These are phyloP conservation scores for Drosophila repletoides DNA, from an alignment of 1,140 invertebrate genomes.

Conservation along the genomic window DNA sequence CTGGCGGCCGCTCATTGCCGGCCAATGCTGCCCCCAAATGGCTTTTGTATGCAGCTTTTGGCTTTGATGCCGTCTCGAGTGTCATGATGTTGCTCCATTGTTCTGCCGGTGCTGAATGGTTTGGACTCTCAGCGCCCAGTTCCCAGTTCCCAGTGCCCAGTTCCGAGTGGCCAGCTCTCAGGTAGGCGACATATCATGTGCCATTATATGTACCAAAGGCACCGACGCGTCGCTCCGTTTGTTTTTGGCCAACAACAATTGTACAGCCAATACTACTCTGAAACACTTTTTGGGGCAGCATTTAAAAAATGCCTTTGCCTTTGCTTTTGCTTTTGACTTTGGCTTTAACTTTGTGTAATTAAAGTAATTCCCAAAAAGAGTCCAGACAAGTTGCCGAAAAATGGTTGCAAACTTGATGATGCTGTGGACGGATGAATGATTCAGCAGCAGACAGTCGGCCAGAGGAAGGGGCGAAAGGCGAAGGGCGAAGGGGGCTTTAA, in stretches of 20 bases:
- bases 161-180: conserved; percentile 33
- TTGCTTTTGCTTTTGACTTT: conserved; percentile 19
- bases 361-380: conserved; percentile 64
- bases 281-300: conserved; percentile 28
- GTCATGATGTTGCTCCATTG: conserved; percentile 59
- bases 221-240: conserved; percentile 55
- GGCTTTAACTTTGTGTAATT: conserved; percentile 57
- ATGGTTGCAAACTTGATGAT: too few species aligned
- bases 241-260: conserved; percentile 31
- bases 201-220: conserved; percentile 61
- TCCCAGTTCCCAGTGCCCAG: too few species aligned
- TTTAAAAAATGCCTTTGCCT: conserved; percentile 68
- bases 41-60: conserved; percentile 56
- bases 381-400: conserved; percentile 58
- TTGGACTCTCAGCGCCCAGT: too few species aligned
- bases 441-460: conserved; percentile 12
- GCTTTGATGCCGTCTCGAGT: conserved; percentile 62
- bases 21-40: conserved; percentile 18
- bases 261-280: conserved; percentile 22
- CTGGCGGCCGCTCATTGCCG: not conserved
- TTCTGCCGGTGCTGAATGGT: conserved; percentile 17
- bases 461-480: too few species aligned
- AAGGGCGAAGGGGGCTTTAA: conserved; percentile 33
- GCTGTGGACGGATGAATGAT: conserved; percentile 7
- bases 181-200: conserved; percentile 79